phyloP scores from a whole-genome alignment of 2,113 vertebrate species.

The Bolborhynchus lineola region DNA sequence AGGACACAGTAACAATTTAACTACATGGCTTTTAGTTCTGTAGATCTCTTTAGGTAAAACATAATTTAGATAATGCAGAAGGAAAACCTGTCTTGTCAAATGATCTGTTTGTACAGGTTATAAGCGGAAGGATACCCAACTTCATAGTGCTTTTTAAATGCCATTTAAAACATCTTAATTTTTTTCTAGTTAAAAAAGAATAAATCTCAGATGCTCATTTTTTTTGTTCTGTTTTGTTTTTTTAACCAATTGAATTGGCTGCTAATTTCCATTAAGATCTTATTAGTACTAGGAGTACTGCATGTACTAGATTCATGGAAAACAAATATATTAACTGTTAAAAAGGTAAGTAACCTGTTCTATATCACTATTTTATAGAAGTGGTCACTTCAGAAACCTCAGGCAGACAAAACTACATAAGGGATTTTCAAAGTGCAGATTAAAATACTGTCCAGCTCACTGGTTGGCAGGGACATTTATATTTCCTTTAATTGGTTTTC shows the following conservation, averaged over 20 bases:
- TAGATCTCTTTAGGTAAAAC: background rate
- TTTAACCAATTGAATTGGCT: background rate
- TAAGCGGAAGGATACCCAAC: background rate
- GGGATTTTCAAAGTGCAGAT: background rate
- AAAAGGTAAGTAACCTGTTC: background rate
- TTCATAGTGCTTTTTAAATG: background rate
- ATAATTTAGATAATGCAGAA: background rate
- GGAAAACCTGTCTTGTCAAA: background rate
- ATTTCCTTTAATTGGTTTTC: background rate
- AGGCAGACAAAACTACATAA: background rate
- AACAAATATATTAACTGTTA: background rate
- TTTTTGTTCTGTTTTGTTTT: background rate
- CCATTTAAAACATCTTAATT: background rate
- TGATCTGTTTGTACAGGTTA: background rate
- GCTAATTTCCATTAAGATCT: background rate
- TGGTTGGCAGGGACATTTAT: background rate
- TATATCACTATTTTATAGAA: background rate
- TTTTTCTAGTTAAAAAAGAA: background rate
- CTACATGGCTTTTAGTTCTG: background rate
- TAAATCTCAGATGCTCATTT: background rate
- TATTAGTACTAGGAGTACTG: background rate
- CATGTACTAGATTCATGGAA: background rate
- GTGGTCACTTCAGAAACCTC: background rate
- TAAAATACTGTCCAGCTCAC: background rate
- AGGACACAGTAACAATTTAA: background rate